Percentiles rank a stretch among this genome's conserved stretches.
phyloP scores from a whole-genome alignment of 2,113 vertebrate species.

The Epinephelus lanceolatus region DNA sequence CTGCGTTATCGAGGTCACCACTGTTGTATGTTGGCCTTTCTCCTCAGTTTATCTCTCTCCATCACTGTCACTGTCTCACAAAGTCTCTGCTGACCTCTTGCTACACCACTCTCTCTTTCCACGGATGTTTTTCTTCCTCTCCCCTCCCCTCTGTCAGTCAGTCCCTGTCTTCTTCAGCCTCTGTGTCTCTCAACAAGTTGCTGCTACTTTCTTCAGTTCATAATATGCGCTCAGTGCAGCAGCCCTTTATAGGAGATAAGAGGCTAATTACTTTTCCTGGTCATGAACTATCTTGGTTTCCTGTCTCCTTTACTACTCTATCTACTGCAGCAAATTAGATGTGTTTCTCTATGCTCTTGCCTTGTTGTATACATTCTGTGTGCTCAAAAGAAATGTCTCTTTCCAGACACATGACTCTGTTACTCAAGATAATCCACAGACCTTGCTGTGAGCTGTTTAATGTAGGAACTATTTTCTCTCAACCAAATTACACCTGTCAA shows the following conservation, averaged over 20 bases:
- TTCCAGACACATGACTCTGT: too few species aligned
- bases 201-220: neutral
- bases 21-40: neutral
- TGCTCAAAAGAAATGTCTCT: neutral
- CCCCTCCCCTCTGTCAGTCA: neutral
- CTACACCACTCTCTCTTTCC: conserved; percentile 22
- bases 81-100: neutral
- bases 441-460: too few species aligned
- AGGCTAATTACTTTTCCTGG: neutral
- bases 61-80: conserved; percentile 6
- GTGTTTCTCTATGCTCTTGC: neutral
- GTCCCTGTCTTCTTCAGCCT: neutral
- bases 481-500: too few species aligned
- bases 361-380: neutral
- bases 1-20: too few species aligned
- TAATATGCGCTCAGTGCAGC: neutral
- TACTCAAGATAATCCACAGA: too few species aligned
- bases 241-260: neutral
- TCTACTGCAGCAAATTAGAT: neutral
- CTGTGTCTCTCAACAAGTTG: neutral
- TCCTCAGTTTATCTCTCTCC: conserved; percentile 7
- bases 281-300: neutral
- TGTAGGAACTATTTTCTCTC: too few species aligned
- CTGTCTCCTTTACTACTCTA: neutral
- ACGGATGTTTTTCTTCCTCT: conserved; percentile 36